These are phyloP conservation scores for Lithosia quadra DNA, from an alignment of 2,888 invertebrate species.

Conservation along the genomic window DNA sequence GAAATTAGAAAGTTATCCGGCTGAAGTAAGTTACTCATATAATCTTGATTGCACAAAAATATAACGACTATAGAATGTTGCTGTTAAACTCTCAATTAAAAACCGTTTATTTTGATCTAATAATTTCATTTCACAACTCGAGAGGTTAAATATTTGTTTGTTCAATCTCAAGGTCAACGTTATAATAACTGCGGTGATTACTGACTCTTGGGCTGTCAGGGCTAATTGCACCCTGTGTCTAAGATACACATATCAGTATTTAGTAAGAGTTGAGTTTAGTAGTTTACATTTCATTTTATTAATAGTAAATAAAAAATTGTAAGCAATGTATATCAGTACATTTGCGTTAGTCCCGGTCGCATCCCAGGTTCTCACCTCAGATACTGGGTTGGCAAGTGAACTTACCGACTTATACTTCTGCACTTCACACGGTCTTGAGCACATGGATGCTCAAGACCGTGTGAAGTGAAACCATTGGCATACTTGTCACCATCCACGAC, in stretches of 20 bases:
- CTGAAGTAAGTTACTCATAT: not conserved
- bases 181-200: constrained; percentile 47
- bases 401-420: no score
- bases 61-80: constrained; percentile 18
- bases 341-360: no score
- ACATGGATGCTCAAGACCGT: no score
- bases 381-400: no score
- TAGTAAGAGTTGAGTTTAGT: not conserved
- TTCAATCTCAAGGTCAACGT: constrained; percentile 44
- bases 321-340: no score
- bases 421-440: no score
- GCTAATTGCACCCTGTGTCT: constrained; percentile 38
- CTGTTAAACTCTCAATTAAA: constrained; percentile 45
- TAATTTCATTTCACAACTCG: constrained; percentile 45
- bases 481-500: no score
- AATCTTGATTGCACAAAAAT: constrained; percentile 35
- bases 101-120: constrained; percentile 51
- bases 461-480: no score
- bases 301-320: no score
- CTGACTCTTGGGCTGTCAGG: constrained; percentile 43
- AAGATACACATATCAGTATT: constrained; percentile 18
- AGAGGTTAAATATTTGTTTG: constrained; percentile 42
- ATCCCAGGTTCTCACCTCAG: no score
- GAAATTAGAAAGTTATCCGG: not conserved
- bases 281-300: not conserved